These are phyloP conservation scores for Temnothorax curvispinosus DNA, from an alignment of 1,140 invertebrate genomes.

Conservation along the genomic window DNA sequence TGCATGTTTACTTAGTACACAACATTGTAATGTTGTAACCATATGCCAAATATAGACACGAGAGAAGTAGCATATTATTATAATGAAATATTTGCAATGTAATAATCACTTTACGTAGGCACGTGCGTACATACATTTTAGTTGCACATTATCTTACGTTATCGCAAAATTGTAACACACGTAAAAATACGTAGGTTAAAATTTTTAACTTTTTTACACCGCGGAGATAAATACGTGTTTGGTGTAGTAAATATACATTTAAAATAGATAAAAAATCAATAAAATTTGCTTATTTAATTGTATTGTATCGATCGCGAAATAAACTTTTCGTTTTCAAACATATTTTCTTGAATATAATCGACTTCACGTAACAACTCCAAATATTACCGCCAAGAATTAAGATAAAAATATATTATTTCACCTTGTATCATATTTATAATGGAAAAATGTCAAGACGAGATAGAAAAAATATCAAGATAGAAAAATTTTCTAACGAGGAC, in stretches of 20 bases:
- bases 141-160: background rate
- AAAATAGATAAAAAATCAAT: background rate
- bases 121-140: background rate
- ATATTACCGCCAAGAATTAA: background rate
- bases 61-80: background rate
- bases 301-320: background rate
- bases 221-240: background rate
- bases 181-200: background rate
- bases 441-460: background rate
- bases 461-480: background rate
- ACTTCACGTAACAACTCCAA: background rate
- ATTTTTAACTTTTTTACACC: background rate
- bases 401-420: background rate
- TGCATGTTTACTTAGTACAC: background rate
- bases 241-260: background rate
- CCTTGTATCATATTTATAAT: background rate
- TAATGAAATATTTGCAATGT: conserved; percentile 10
- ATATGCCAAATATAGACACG: background rate
- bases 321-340: background rate
- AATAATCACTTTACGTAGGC: background rate
- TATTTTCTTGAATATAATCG: background rate
- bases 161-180: background rate
- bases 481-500: background rate
- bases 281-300: background rate
- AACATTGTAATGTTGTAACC: background rate